Evolutionary conservation across 1,140 invertebrate species (phyloP).

Genomic region (Eubasilissa regina): DNA sequence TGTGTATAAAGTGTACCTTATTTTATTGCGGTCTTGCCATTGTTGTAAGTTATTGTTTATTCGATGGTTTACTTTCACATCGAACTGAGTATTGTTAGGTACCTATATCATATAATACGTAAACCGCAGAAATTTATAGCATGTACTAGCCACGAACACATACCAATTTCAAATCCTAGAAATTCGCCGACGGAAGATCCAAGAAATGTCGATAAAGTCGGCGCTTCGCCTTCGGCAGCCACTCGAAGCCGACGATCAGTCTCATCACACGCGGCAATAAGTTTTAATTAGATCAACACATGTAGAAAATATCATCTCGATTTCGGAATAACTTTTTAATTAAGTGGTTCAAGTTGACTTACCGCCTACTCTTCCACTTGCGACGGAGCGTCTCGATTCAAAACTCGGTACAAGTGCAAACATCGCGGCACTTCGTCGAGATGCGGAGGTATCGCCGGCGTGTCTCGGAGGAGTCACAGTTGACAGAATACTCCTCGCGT

Average conservation of each 20-base stretch:
- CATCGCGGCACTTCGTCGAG: constrained; percentile 3
- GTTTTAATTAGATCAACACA: not conserved
- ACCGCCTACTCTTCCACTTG: not conserved
- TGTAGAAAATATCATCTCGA: not conserved
- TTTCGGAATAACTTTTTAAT: constrained; percentile 3
- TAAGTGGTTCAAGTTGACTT: not conserved
- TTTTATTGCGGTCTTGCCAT: too few relatives aligned
- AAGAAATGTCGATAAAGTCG: constrained; percentile 22
- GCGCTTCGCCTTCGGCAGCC: constrained; percentile 12
- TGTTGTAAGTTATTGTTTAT: too few relatives aligned
- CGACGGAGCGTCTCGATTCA: not conserved
- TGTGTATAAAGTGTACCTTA: too few relatives aligned
- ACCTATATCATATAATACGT: too few relatives aligned
- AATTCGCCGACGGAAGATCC: constrained; percentile 13
- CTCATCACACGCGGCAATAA: not conserved
- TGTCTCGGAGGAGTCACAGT: not conserved
- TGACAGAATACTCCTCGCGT: not conserved
- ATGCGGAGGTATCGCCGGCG: not conserved
- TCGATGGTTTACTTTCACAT: too few relatives aligned
- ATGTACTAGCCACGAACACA: not conserved
- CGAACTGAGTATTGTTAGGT: too few relatives aligned
- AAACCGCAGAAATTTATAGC: not conserved
- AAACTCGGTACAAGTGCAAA: constrained; percentile 1
- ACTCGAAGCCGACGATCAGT: not conserved
- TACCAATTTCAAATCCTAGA: constrained; percentile 21